A percentile compares a stretch with the other conserved stretches of the same genome.
Evolutionary conservation across 2,888 invertebrate species (phyloP).

Genomic region (Catocala nupta): DNA sequence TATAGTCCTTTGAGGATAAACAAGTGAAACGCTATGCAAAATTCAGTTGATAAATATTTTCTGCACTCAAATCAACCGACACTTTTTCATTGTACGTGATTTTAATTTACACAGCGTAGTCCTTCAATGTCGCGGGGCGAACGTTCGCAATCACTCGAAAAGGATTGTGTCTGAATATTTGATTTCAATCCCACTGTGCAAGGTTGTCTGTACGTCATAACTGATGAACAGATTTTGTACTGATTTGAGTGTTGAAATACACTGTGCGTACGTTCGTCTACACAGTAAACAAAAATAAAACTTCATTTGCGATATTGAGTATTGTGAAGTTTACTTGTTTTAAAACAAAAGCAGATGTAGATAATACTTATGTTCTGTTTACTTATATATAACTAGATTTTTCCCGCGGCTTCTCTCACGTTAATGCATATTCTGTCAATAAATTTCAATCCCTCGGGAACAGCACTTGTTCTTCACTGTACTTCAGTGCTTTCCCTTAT

Average conservation of each 20-base stretch:
- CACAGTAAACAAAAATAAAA: no score
- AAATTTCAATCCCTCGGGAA: no score
- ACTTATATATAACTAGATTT: no score
- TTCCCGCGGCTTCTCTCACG: no score
- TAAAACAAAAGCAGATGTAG: no score
- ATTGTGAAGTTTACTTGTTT: no score
- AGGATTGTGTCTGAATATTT: conserved; percentile 63
- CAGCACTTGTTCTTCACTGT: no score
- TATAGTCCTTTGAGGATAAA: no score
- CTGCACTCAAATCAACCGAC: conserved; percentile 13
- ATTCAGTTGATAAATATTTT: not conserved
- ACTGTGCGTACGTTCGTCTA: not conserved
- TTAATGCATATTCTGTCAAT: no score
- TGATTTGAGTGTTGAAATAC: conserved; percentile 7
- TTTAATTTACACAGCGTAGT: conserved; percentile 48
- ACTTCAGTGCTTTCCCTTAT: no score
- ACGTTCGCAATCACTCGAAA: conserved; percentile 57
- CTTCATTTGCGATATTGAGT: no score
- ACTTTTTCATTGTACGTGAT: conserved; percentile 31
- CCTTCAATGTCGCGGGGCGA: conserved; percentile 51
- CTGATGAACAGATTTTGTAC: conserved; percentile 23
- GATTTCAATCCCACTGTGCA: conserved; percentile 39
- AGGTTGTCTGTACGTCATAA: conserved; percentile 26
- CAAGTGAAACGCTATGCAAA: no score
- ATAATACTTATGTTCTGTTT: not conserved